phyloP scores from a whole-genome alignment of 2,888 invertebrate genomes.

The Syritta pipiens region DNA sequence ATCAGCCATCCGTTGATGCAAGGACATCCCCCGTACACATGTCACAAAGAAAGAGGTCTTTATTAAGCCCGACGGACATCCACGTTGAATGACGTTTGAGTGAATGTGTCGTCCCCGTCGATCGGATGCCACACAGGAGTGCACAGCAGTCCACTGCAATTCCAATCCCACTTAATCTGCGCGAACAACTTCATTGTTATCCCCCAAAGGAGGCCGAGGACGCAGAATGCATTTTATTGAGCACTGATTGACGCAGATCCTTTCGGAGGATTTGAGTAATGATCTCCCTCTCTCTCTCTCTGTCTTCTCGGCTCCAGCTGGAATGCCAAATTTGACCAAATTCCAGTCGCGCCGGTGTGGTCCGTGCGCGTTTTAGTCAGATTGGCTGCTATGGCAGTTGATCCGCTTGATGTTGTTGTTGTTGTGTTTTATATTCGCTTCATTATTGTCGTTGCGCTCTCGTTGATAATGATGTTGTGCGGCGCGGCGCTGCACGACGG shows the following conservation, averaged over 20 bases:
- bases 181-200: conserved; percentile 66
- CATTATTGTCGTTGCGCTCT: conserved; percentile 47
- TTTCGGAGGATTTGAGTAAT: conserved; percentile 65
- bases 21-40: conserved; percentile 56
- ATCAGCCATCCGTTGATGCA: conserved; percentile 6
- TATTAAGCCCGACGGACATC: conserved; percentile 50
- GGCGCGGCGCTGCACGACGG: not conserved
- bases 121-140: conserved; percentile 60
- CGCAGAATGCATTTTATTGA: conserved; percentile 65
- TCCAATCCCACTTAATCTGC: conserved; percentile 64
- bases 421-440: conserved; percentile 36
- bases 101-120: conserved; percentile 54
- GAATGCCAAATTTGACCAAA: conserved; percentile 68
- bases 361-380: conserved; percentile 47
- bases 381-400: conserved; percentile 46
- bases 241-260: conserved; percentile 66
- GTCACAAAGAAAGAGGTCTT: conserved; percentile 54
- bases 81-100: conserved; percentile 64
- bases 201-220: conserved; percentile 51
- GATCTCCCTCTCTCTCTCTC: conserved; percentile 50
- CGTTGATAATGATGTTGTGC: conserved; percentile 62
- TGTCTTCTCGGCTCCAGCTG: conserved; percentile 54
- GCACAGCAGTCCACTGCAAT: conserved; percentile 31
- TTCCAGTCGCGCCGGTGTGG: conserved; percentile 65
- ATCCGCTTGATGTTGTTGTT: conserved; percentile 26